Base-by-base conservation (phyloP, 2,888 invertebrate species). In the Octodonta nipae region DNA sequence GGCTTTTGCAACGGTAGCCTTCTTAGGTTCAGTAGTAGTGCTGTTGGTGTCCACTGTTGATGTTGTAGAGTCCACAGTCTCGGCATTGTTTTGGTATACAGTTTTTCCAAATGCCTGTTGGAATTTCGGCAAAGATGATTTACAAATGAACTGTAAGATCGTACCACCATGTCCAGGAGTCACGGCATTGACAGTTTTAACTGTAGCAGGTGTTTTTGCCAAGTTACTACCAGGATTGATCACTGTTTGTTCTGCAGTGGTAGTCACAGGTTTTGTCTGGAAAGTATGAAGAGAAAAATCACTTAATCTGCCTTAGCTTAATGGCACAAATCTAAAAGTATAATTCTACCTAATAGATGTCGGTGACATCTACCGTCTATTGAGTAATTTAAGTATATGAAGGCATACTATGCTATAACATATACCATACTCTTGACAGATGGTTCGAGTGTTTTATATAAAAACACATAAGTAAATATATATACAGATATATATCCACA, bases 91-190 rank as follows among this genome's bases (percentile, higher is more conserved):
- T 42, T 60, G 71, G 51, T 68, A 79, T 26, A 76, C 73, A 27
- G 76, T 72, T 58, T 80, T 80, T 1, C 81, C 79, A 55, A 82
- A 82, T 1, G 78, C 81, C 59, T 81, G 81, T 51, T 80, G 79
- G 53, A 82, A 82, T 58, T 82, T 81, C 3, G 82, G 82, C 36
- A 82, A 44, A 5, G 56, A 60, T 22, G 75, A 71, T 56, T 75
- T 75, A 49, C 74, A 75, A 26, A 75, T 70, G 49, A 74, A 72
- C 46, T 74, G 73, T 14, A 74, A 66, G 35, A 62, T 61, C 13
- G 60, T 57, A 38, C 57, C 54, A 8, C 48, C 48, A 27, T 41
- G 45, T 5, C 51, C 42, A 20, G 44, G 44, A 24, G 47, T 29
- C 4, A 50, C 37, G 11, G 53, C 44, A 24, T 34, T 42, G 20